A percentile compares a stretch with the other conserved stretches of the same genome.
Conservation (phyloP, 2,888 invertebrate genomes). For the Encarsia formosa region DNA sequence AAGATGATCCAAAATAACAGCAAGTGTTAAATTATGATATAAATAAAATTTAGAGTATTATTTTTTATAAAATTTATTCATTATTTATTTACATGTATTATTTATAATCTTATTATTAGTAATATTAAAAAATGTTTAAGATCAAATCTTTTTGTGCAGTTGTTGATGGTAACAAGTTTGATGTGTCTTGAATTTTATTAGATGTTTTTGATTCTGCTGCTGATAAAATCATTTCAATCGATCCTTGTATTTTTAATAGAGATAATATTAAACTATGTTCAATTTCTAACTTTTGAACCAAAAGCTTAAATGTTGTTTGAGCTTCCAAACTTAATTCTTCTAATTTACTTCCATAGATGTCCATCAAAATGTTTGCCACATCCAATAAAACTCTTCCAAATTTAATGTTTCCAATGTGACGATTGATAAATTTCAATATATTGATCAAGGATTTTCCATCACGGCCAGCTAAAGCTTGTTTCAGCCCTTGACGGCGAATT, state of each 20-base stretch:
- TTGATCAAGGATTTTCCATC: constrained; percentile 62
- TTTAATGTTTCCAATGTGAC: constrained; percentile 67
- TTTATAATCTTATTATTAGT: no score
- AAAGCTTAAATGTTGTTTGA: constrained; percentile 58
- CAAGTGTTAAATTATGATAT: no score
- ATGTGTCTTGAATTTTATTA: no score
- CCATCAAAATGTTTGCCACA: constrained; percentile 68
- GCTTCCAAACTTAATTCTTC: constrained; percentile 61
- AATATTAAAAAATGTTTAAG: no score
- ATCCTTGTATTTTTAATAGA: constrained; percentile 66
- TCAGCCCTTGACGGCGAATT: constrained; percentile 74
- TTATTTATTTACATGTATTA: no score
- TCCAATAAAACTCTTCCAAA: constrained; percentile 73
- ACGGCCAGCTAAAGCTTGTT: constrained; percentile 70
- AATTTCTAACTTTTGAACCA: constrained; percentile 61
- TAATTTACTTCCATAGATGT: constrained; percentile 68
- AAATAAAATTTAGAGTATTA: no score
- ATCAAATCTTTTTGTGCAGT: no score
- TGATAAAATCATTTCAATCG: constrained; percentile 66
- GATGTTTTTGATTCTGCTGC: no score
- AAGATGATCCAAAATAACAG: no score
- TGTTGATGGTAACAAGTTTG: no score
- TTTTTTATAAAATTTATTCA: no score
- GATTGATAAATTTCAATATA: constrained; percentile 73
- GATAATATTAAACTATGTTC: constrained; percentile 67